A percentile compares a stretch with the other conserved stretches of the same genome.
Evolutionary conservation across 2,797 vertebrate species (phyloP).

Genomic region (Phataginus tetradactyla): DNA sequence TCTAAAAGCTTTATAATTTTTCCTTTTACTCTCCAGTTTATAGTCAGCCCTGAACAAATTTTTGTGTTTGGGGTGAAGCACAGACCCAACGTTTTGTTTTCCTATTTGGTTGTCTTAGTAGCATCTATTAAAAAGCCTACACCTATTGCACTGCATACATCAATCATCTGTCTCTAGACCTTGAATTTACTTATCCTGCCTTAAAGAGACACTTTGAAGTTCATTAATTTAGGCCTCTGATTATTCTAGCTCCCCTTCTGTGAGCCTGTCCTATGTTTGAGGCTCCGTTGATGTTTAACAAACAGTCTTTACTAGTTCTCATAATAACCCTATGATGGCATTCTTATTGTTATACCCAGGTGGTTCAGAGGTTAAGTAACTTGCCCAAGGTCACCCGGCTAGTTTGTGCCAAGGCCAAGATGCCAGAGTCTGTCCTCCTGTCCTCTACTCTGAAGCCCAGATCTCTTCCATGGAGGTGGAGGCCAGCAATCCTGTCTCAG

Average conservation of each 20-base stretch:
- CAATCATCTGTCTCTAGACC: not conserved
- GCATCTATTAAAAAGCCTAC: not conserved
- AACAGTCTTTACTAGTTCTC: not conserved
- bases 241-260: not conserved
- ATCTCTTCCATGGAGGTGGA: not conserved
- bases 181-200: not conserved
- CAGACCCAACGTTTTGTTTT: not conserved
- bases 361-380: not conserved
- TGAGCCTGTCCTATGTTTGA: not conserved
- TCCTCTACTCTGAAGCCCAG: not conserved
- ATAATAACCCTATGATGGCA: accelerated
- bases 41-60: not conserved
- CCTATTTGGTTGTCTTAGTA: not conserved
- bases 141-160: not conserved
- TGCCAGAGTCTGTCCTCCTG: not conserved
- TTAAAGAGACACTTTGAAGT: not conserved
- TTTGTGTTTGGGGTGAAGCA: not conserved
- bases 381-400: not conserved
- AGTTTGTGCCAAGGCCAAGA: not conserved
- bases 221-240: not conserved
- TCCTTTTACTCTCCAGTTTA: not conserved
- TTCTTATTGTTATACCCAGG: not conserved
- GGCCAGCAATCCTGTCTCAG: not conserved
- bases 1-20: not conserved
- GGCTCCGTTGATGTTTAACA: not conserved